A percentile compares a stretch with the other conserved stretches of the same genome.
Conservation (phyloP, 2,113 vertebrate genomes). For the Planiliza haematocheilus region DNA sequence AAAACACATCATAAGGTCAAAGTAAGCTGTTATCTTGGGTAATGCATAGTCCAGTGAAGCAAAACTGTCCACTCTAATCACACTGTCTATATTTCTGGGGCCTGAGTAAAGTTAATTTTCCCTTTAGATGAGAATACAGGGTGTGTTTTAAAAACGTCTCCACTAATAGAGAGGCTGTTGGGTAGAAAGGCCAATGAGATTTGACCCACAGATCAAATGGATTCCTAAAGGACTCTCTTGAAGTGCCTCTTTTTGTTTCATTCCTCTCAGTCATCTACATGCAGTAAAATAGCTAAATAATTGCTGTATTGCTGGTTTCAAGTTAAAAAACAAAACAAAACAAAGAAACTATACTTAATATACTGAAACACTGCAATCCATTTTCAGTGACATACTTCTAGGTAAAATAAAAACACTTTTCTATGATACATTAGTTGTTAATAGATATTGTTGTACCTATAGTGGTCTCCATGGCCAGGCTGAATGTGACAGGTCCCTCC, state of each 20-base stretch:
- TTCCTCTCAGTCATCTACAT: neutral
- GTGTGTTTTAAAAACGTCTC: slow-evolving; percentile 30
- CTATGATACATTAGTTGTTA: neutral
- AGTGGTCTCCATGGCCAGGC: slow-evolving; percentile 87
- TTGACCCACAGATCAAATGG: slow-evolving; percentile 19
- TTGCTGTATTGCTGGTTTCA: neutral
- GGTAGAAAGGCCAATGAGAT: slow-evolving; percentile 10
- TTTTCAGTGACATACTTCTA: accelerated
- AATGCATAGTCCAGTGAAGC: slow-evolving; percentile 56
- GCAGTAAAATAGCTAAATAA: neutral
- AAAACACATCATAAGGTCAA: slow-evolving; percentile 62
- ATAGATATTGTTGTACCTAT: slow-evolving; percentile 85
- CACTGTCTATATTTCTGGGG: slow-evolving; percentile 31
- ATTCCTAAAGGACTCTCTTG: slow-evolving; percentile 6
- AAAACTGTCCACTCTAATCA: slow-evolving; percentile 57
- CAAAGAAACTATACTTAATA: neutral
- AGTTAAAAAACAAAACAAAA: neutral
- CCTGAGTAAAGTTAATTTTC: slow-evolving; percentile 34
- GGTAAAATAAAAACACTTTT: no score
- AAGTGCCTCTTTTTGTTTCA: slow-evolving; percentile 1
- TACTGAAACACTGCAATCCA: neutral
- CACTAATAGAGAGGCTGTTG: neutral
- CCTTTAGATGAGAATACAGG: slow-evolving; percentile 42
- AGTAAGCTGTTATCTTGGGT: slow-evolving; percentile 54
- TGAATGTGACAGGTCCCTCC: slow-evolving; percentile 94